These are phyloP conservation scores for Petrolisthes manimaculis DNA, from an alignment of 2,888 invertebrate genomes.

Conservation along the genomic window DNA sequence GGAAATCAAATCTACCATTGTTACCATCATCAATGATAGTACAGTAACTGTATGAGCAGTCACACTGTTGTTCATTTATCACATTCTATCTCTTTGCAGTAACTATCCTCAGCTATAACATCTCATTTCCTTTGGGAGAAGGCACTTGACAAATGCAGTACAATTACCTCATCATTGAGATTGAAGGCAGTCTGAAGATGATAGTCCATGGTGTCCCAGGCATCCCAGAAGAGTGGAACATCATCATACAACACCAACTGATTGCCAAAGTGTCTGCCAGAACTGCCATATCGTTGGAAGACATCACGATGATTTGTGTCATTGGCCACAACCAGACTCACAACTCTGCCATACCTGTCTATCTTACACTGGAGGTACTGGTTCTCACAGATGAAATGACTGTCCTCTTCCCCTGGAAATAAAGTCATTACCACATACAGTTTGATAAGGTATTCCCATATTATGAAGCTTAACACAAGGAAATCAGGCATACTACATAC, in stretches of 20 bases:
- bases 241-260: constrained; percentile 73
- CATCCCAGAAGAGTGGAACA: constrained; percentile 74
- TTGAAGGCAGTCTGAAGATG: constrained; percentile 71
- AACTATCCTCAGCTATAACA: too few species aligned
- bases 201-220: constrained; percentile 75
- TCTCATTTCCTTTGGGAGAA: too few species aligned
- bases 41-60: background rate
- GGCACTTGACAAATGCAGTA: background rate
- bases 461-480: too few species aligned
- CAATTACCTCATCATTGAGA: constrained; percentile 46
- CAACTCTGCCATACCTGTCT: constrained; percentile 38
- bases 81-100: too few species aligned
- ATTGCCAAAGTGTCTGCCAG: constrained; percentile 67
- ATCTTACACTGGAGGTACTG: constrained; percentile 38
- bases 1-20: background rate
- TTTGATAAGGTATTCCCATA: too few species aligned
- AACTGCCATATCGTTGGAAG: constrained; percentile 13
- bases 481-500: too few species aligned
- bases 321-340: constrained; percentile 41
- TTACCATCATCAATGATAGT: background rate
- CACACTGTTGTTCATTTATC: too few species aligned
- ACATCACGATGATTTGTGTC: constrained; percentile 39
- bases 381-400: constrained; percentile 29
- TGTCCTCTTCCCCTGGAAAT: background rate
- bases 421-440: too few species aligned